Evolutionary conservation across 2,113 vertebrate genomes (phyloP).

Genomic region (Vombatus ursinus): DNA sequence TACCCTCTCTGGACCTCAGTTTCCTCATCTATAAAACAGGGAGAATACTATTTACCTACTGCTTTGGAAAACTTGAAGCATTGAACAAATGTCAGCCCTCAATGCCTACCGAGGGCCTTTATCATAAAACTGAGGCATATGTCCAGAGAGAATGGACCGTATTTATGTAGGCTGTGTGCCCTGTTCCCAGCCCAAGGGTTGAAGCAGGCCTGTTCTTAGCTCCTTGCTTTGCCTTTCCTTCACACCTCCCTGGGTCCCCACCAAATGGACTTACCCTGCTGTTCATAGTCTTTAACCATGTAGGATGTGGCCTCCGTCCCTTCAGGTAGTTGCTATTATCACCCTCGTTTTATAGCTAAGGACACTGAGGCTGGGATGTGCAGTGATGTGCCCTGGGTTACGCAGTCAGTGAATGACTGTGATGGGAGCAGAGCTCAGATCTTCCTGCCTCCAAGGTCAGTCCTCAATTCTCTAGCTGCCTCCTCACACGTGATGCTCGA

Average conservation of each 20-base stretch:
- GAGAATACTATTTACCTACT: no score
- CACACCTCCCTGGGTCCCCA: background rate
- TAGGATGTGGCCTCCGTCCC: background rate
- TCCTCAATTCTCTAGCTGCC: background rate
- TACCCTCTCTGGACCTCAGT: background rate
- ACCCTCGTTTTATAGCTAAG: background rate
- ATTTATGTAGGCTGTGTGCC: background rate
- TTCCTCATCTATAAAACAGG: no score
- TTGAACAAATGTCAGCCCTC: background rate
- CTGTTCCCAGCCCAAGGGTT: background rate
- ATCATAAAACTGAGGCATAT: background rate
- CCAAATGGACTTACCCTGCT: background rate
- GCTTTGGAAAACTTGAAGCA: background rate
- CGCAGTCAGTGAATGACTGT: background rate
- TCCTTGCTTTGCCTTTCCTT: background rate
- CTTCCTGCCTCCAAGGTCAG: background rate
- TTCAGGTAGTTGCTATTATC: background rate
- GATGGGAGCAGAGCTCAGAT: background rate
- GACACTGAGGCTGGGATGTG: background rate
- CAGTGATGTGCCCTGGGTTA: background rate
- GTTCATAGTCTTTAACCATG: background rate
- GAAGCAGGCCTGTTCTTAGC: background rate
- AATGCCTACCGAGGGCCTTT: background rate
- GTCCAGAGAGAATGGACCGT: background rate
- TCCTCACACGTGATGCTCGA: background rate